Base-by-base conservation (phyloP, 2,797 vertebrate species). In the Lacerta bilineata region DNA sequence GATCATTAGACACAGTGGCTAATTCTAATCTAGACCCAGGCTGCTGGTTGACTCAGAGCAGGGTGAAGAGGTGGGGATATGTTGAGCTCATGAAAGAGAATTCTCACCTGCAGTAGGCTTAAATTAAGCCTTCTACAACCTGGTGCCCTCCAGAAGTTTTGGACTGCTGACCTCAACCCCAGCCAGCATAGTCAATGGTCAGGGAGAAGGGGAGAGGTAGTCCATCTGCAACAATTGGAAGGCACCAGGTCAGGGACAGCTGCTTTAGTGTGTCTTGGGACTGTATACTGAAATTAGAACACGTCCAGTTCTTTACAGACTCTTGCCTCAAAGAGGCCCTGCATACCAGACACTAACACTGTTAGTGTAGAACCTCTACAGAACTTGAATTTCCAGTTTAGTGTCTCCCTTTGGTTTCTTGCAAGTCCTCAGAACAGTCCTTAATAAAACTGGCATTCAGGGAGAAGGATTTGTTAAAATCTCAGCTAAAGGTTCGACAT, bases 371-470 rank as follows among this genome's bases (percentile, higher is more conserved):
- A 36, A 85, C 41, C 17, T 66, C 41, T 74, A 59, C 25, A 81
- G 18, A 81, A 82, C 33, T 55, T 46, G 80, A 74, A 33, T 89
- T 89, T 59, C 84, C 77, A 80, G 68, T 85, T 50, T 64, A 79
- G 39, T 72, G 23, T 27, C 76, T 71, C 39, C 18, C n/a, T 1
- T 72, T 88, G 61, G 36, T 84, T 84, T 79, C 66, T 88, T 79
- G 36, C 68, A n/a, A 43, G 29, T 80, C 27, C 50, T 87, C 23
- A 17, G 46, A 61, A 55, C 20, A 74, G 59, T 77, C 27, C 23
- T 84, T 41, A 61, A 72, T 64, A 71, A 39, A 87, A 81, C 29
- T 55, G 25, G 10, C 20, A 25, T 71, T 61, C 69, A 61, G 27
- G 29, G 20, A 23, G 23, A 71, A 41, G 10, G 2, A 74, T 11